A percentile compares a stretch with the other conserved stretches of the same genome.
Conservation (phyloP, 2,113 vertebrate genomes). For the Grammomys surdaster region DNA sequence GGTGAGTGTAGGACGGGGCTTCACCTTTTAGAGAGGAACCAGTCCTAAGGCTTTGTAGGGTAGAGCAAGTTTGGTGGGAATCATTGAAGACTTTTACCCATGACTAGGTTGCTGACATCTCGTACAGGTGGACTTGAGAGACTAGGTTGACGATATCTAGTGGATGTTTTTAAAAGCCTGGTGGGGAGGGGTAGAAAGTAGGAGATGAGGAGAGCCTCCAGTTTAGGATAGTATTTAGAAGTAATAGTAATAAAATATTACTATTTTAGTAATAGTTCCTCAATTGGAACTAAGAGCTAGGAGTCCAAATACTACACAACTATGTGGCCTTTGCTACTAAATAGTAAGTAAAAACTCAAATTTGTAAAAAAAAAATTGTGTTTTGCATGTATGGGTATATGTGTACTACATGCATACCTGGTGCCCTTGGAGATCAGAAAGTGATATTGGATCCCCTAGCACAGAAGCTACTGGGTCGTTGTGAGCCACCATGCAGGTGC, state of each 20-base stretch:
- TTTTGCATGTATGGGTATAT: background rate
- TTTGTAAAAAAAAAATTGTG: background rate
- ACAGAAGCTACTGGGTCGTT: background rate
- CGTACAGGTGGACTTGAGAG: background rate
- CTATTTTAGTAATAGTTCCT: no score
- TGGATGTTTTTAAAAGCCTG: background rate
- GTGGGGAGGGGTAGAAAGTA: background rate
- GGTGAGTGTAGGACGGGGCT: background rate
- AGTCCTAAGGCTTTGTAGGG: background rate
- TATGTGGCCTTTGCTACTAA: background rate
- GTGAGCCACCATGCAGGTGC: background rate
- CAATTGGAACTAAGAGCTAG: background rate
- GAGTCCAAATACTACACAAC: background rate
- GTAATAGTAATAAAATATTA: background rate
- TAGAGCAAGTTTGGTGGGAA: background rate
- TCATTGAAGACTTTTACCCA: background rate
- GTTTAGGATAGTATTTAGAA: background rate
- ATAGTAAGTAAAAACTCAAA: background rate
- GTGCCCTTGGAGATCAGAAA: background rate
- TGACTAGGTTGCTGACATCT: background rate
- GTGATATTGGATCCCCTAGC: background rate
- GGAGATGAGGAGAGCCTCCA: background rate
- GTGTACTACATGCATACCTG: background rate
- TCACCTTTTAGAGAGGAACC: background rate
- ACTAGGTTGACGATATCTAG: background rate